Percentiles rank a stretch among this genome's conserved stretches.
Evolutionary conservation across 2,888 invertebrate species (phyloP).

Genomic region (Chrysina gloriosa): DNA sequence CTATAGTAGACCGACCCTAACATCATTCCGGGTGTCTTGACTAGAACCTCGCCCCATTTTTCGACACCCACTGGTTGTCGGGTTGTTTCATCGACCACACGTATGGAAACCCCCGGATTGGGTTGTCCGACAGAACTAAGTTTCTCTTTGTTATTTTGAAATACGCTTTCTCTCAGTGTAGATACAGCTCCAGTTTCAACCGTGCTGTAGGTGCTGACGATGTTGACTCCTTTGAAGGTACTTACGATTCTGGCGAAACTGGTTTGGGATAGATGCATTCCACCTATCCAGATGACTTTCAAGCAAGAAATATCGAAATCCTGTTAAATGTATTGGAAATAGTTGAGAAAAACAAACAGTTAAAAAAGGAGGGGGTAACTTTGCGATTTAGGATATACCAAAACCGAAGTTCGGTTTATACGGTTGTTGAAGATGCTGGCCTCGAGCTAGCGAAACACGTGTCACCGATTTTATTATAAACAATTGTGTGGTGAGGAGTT

Average conservation of each 20-base stretch:
- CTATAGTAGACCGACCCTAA: slow-evolving; percentile 51
- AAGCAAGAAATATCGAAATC: slow-evolving; percentile 57
- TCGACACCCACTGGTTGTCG: slow-evolving; percentile 50
- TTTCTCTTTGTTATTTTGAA: slow-evolving; percentile 47
- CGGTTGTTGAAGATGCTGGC: too few species aligned
- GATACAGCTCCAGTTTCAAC: slow-evolving; percentile 57
- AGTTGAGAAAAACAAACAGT: background rate
- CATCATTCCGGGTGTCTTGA: slow-evolving; percentile 56
- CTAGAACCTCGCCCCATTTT: slow-evolving; percentile 56
- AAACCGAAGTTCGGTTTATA: too few species aligned
- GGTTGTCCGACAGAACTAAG: slow-evolving; percentile 54
- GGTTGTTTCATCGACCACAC: slow-evolving; percentile 54
- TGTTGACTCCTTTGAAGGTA: slow-evolving; percentile 51
- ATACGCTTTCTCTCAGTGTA: slow-evolving; percentile 47
- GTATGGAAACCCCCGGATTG: slow-evolving; percentile 52
- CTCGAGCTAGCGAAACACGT: too few species aligned
- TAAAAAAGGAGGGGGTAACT: background rate
- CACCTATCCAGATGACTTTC: slow-evolving; percentile 54
- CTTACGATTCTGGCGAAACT: slow-evolving; percentile 52
- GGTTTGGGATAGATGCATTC: slow-evolving; percentile 51
- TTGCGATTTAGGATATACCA: too few species aligned
- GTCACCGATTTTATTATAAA: too few species aligned
- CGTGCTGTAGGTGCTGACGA: slow-evolving; percentile 54
- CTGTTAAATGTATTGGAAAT: slow-evolving; percentile 43
- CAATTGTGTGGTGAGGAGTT: too few species aligned